A percentile compares a stretch with the other conserved stretches of the same genome.
Evolutionary conservation across 2,797 vertebrate genomes (phyloP).

Genomic region (Lithobates sylvaticus): DNA sequence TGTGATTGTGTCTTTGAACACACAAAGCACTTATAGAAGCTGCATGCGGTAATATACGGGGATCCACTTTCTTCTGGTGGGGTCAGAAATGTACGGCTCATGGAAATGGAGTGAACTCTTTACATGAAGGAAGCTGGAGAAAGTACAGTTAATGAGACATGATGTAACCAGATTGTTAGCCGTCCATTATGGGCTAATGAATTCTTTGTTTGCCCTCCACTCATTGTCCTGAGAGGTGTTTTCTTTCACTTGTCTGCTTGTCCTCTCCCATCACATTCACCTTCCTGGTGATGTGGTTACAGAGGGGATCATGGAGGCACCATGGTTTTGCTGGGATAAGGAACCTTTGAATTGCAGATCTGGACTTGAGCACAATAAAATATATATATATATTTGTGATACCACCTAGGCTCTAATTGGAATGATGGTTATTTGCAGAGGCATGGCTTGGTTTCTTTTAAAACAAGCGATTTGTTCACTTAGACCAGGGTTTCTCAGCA

Average conservation of each 20-base stretch:
- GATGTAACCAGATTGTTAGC: neutral
- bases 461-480: too few species aligned
- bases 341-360: too few species aligned
- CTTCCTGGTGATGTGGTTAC: neutral
- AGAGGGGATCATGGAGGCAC: neutral
- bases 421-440: too few species aligned
- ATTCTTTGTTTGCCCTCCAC: neutral
- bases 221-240: neutral
- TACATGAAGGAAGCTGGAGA: neutral
- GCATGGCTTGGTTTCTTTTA: too few species aligned
- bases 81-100: slow-evolving; percentile 22
- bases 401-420: too few species aligned
- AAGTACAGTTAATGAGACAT: neutral
- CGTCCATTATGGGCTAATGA: neutral
- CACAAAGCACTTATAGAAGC: slow-evolving; percentile 20
- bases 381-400: too few species aligned
- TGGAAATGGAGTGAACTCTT: neutral
- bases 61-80: slow-evolving; percentile 28
- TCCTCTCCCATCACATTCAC: slow-evolving; percentile 3
- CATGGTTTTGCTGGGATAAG: too few species aligned
- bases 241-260: neutral
- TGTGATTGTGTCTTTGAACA: slow-evolving; percentile 55
- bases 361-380: too few species aligned
- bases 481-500: too few species aligned
- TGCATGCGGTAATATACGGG: slow-evolving; percentile 42